Base-by-base conservation (phyloP, 2,113 vertebrate species). In the Campylomormyrus numenius region DNA sequence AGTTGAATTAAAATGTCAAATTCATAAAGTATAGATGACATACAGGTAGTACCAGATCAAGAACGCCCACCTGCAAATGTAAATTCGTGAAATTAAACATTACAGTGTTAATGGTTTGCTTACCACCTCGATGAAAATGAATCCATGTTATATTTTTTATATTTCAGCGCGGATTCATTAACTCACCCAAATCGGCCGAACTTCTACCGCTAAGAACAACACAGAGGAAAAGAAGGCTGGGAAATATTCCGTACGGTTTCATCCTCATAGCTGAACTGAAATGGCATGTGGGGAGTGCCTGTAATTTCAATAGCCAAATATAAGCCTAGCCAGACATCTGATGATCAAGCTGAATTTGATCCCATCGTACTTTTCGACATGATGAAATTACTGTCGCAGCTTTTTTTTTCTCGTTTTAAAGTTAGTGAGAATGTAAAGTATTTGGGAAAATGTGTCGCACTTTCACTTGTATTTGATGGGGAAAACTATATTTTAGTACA, bases 101-200 rank as follows among this genome's bases (percentile, higher is more conserved):
- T 39, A 39, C 2, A 42, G 27, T 15, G 3, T 39, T 17, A 39
- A 77, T 17, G 10, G 13, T 17, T 77, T 17, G n/a, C 9, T 27
- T 66, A 3, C 9, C 9, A 66, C 62, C 9, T 11, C 62, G n/a
- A 66, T 39, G 70, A 39, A 39, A 77, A 77, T 35, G 5, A 66
- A 70, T 70, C n/a, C 27, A 31, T 27, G 8, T 39, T 80, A 5
- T 19, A 80, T 19, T 3, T 56, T 27, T 31, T 80, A 42, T 35
- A 80, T 39, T 9, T 19, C 5, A 39, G 4, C 21, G 27, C 6
- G 13, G 13, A 87, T 87, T 53, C 49, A 27, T 24, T 85, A 74
- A 88, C 88, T 88, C 27, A 89, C 66, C 88, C 7, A 52, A n/a
- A 39, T 70, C 31, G 13, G 70, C 88, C 19, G 24, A 89, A 39